Conservation (phyloP, 64 coral and sea anemone species). For the Trachythela sp. region DNA sequence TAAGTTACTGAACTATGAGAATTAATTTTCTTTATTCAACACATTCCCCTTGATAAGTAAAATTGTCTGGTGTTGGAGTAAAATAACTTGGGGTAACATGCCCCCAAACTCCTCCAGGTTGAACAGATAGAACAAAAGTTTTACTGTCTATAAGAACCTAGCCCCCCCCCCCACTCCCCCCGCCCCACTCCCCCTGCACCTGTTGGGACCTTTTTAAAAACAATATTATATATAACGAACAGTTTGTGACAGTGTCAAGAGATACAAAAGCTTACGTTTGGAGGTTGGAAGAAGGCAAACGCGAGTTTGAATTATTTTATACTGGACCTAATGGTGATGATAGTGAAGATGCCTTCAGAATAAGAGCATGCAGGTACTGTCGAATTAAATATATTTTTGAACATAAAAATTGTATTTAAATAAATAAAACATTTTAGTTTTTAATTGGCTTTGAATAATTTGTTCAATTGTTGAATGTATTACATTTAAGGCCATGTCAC, state of each 20-base stretch:
- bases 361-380: conserved; percentile 90
- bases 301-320: conserved; percentile 84
- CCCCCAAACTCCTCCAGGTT: no score
- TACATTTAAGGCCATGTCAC: no score
- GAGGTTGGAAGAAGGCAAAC: conserved; percentile 88
- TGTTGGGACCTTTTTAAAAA: background rate
- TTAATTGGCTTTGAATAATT: background rate
- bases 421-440: no score
- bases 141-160: no score
- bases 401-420: no score
- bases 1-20: conserved; percentile 5
- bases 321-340: conserved; percentile 55
- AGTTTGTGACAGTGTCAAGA: conserved; percentile 99
- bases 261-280: conserved; percentile 96
- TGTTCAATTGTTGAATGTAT: background rate
- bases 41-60: background rate
- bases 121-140: no score
- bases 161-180: no score
- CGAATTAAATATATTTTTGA: no score
- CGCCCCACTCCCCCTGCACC: no score
- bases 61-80: no score
- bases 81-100: no score
- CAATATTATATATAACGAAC: background rate
- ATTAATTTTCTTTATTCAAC: background rate
- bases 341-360: conserved; percentile 77